These are phyloP conservation scores for Lepeophtheirus nordmannii DNA, from an alignment of 2,888 invertebrate genomes.

Conservation along the genomic window DNA sequence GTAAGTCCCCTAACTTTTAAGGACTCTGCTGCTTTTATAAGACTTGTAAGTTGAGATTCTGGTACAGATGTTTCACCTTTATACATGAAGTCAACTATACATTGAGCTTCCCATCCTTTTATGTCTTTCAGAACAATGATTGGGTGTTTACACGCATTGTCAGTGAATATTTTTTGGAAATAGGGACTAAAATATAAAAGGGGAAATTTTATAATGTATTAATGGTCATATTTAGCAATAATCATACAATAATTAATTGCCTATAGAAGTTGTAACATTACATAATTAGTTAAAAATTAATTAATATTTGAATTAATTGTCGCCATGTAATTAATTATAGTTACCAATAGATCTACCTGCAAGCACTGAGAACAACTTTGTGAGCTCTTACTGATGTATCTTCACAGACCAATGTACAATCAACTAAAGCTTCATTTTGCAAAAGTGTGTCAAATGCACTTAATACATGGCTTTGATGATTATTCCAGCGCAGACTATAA, in stretches of 20 bases:
- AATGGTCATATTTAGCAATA: background rate
- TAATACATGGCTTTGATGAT: slow-evolving; percentile 73
- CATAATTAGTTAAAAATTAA: background rate
- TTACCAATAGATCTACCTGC: slow-evolving; percentile 36
- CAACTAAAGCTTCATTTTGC: slow-evolving; percentile 34
- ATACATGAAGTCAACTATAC: slow-evolving; percentile 84
- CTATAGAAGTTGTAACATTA: background rate
- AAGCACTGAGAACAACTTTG: slow-evolving; percentile 74
- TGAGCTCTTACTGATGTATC: slow-evolving; percentile 61
- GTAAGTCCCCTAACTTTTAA: slow-evolving; percentile 53
- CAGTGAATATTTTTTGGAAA: slow-evolving; percentile 71
- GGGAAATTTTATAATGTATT: background rate
- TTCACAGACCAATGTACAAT: slow-evolving; percentile 32
- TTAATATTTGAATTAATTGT: background rate
- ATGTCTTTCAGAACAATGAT: slow-evolving; percentile 81
- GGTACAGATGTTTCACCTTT: slow-evolving; percentile 77
- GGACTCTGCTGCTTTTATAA: slow-evolving; percentile 47
- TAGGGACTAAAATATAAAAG: slow-evolving; percentile 48
- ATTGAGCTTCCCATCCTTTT: slow-evolving; percentile 70
- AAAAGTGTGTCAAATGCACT: slow-evolving; percentile 74
- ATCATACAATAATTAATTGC: too few species aligned
- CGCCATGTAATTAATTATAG: background rate
- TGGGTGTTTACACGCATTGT: slow-evolving; percentile 83
- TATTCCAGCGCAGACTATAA: slow-evolving; percentile 83
- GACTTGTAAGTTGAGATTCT: slow-evolving; percentile 61